Base-by-base conservation (phyloP, 1,140 invertebrate genomes). In the Adelges cooleyi region DNA sequence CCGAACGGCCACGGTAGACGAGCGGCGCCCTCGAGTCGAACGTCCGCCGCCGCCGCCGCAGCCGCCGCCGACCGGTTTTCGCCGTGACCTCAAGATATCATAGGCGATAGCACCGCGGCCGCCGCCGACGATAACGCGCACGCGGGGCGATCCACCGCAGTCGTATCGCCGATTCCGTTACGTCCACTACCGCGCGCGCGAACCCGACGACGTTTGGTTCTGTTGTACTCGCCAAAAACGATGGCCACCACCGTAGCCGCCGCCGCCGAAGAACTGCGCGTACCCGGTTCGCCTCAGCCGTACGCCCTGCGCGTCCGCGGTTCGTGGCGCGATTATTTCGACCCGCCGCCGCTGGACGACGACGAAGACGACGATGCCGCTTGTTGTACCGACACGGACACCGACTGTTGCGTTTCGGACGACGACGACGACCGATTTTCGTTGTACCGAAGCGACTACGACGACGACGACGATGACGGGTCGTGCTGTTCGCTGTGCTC, bases 391-490 rank as follows among this genome's bases (percentile, higher is more conserved):
- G 42, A 22, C 13, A 13, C 27, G n/a, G 54, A 29, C n/a, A 40
- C 25, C 23, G 54, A 50, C 5, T 20, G 13, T 13, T 20, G 23
- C n/a, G 20, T 20, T n/a, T 59, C 54, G 22, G 36, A 56, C 15
- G 36, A 10, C 18, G 40, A 79, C 65, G 73, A 71, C 62, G 78
- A 78, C 68, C n/a, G n/a, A n/a, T n/a, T n/a, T n/a, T 70, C 71
- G 68, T 36, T 6, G 5, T 33, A 33, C 11, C 11, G 29, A 6
- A 33, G 29, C 29, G 29, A 33, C 5, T 6, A 33, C 29, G 29
- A 38, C 40, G 48, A 33, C 29, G 29, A 38, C 40, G 48, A 23
- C 23, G 68, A 71, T 72, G 75, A 75, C 71, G 74, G 73, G 74
- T 72, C 56, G 74, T 72, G 68, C n/a, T 66, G 67, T 51, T 66